Base-by-base conservation (phyloP, 2,888 invertebrate species). In the Andrena chrysosceles region DNA sequence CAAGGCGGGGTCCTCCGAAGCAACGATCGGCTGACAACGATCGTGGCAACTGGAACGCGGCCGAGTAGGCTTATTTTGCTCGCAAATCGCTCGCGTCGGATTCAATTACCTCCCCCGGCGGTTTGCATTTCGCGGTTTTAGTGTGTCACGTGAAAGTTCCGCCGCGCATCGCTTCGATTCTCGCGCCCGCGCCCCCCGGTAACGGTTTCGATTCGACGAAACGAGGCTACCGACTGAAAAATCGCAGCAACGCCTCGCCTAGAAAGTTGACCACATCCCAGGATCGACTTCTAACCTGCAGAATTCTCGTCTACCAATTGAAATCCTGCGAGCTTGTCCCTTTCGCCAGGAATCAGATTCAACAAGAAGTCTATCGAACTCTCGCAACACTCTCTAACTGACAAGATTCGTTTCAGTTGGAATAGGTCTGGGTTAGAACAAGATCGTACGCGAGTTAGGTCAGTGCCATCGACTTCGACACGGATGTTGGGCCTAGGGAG, bases 81-180 rank as follows among this genome's bases (percentile, higher is more conserved):
- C 76, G 69, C 29, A 48, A 75, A 75, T 75, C 79, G 76, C 20
- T 77, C 73, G 64, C 42, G 31, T 59, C 49, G 69, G 68, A 75
- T 79, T 76, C 69, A 35, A 79, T 76, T 79, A 69, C 75, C 56
- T 26, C 8, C 68, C 54, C 49, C 63, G 70, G 33, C 33, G 33
- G 64, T 56, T 71, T 31, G 81, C 81, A 79, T 81, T 66, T 85
- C 72, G 84, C 83, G 73, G 59, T 76, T 87, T 87, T 88, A 88
- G 87, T 85, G 71, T 88, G 88, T 83, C 88, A 85, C 83, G 88
- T 88, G 88, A 88, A 88, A 88, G 88, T 84, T 75, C 49, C 75
- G 72, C 48, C 66, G 86, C 66, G 67, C 60, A 75, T 77, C 74
- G 83, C 78, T 75, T 77, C 77, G 84, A 63, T 64, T 64, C 81